Conservation (phyloP, 2,113 vertebrate genomes). For the Procapra przewalskii region DNA sequence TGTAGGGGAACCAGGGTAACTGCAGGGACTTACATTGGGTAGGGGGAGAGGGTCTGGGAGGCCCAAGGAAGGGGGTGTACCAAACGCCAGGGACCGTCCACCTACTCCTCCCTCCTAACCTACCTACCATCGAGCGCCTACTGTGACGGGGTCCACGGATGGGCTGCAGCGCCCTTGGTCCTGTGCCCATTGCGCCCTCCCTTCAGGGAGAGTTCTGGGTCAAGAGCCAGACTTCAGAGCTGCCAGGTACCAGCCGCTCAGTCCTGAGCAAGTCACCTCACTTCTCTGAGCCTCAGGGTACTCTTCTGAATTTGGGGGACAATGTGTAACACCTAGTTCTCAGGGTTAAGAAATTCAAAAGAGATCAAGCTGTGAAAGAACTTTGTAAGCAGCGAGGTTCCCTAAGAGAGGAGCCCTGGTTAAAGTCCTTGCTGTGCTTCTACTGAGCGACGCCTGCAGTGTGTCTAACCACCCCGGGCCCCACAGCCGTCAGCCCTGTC, state of each 20-base stretch:
- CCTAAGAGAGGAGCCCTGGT: background rate
- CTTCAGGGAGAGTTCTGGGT: background rate
- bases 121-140: rapidly evolving
- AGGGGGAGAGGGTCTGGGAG: no score
- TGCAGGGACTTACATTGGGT: rapidly evolving
- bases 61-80: rapidly evolving
- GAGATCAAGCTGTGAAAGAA: background rate
- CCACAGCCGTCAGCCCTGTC: no score
- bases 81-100: background rate
- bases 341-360: background rate
- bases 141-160: background rate
- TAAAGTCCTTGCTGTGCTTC: rapidly evolving
- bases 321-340: background rate
- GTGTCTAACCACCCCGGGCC: rapidly evolving
- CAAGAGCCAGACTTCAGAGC: background rate
- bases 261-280: background rate
- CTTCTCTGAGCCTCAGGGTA: background rate
- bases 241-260: background rate
- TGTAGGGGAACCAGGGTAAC: background rate
- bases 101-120: background rate
- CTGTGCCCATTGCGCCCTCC: background rate
- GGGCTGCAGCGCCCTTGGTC: background rate
- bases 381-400: background rate
- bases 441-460: background rate
- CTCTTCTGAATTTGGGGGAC: background rate